Base-by-base conservation (phyloP, 1,140 invertebrate genomes). In the Procambarus virginalis region DNA sequence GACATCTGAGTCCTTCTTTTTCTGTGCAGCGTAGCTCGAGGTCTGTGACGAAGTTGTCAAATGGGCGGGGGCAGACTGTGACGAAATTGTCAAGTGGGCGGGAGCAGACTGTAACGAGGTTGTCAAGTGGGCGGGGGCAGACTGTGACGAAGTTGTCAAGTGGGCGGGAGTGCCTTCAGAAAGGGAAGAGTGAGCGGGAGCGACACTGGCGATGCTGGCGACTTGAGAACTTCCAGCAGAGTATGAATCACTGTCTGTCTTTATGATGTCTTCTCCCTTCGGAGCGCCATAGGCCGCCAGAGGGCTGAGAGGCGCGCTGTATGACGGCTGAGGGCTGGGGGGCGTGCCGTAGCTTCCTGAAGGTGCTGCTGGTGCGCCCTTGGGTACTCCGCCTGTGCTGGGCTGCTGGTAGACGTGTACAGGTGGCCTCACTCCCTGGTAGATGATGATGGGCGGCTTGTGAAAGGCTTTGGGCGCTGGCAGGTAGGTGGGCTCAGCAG, bases 361-460 rank as follows among this genome's bases (percentile, higher is more conserved):
- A 6, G 73, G 22, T 8, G 45, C 49, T 46, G 20, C 46, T 34
- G 22, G 84, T n/a, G 75, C 58, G 12, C n/a, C 49, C 34, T 34
- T 34, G 34, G 34, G 34, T 34, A 34, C 34, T 34, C 34, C 34
- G 34, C 34, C 34, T 34, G 34, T 34, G 46, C 85, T 84, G 22
- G 92, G 92, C 34, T 93, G 86, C 82, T 94, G 92, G 91, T 93
- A 94, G 10, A 94, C 94, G 86, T 93, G 93, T 6, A 94, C 93
- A 17, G 94, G 94, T 20, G 94, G 94, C 51, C 93, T 88, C 45
- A 94, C 92, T 55, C 94, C 94, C 87, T 94, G 94, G 91, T 94
- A 94, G 86, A 94, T 94, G 80, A 94, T 94, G 78, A 94, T 94
- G 70, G 94, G 94, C 51, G 94, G 94, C 90, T 94, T 94, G 80